Evolutionary conservation across 2,113 vertebrate genomes (phyloP), one percentile per base, ranked within the genome.

Genomic region (Seriola dumerili): DNA sequence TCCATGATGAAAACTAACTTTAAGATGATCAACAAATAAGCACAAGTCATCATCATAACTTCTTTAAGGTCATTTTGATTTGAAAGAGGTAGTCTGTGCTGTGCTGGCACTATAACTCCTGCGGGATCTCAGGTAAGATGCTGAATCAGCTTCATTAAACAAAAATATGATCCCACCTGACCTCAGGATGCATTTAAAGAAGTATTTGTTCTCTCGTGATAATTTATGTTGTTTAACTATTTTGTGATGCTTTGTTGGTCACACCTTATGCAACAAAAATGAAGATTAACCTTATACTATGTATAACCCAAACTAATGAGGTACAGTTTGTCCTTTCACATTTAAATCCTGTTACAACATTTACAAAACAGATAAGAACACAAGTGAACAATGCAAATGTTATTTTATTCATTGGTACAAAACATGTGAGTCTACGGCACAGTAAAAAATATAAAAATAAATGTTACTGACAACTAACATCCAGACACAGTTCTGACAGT

Each of bases 361-460:
- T 23, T 42, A 61, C 1, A 3, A 79, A 54, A 73, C 46, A 66
- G 21, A 40, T 12, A 14, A 42, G 4, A 66, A 8, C 32, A 76
- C 17, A 36, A 12, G 3, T 17, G 5, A 8, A 21, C 16, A 71
- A 64, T 9, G 38, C 34, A 8, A 34, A 55, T 4, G 8, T 19
- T 12, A 4, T 74, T 63, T 57, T 54, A n/a, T 81, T 91, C 75
- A 76, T 78, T 84, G 12, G 16, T 88, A 81, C 52, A 88, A 85
- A 89, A 83, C 21, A 23, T 32, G 16, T 16, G 6, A 55, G 38
- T 79, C 17, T 46, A 81, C 58, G 50, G 38, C 36, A 58, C 1
- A 44, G 62, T 88, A 91, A 16, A 85, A 80, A 89, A 89, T 61
- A 79, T 72, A 78, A 73, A 79, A 79, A 80, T 57, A 72, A 78